phyloP scores from a whole-genome alignment of 2,797 vertebrate genomes.

The Labeo calbasu region DNA sequence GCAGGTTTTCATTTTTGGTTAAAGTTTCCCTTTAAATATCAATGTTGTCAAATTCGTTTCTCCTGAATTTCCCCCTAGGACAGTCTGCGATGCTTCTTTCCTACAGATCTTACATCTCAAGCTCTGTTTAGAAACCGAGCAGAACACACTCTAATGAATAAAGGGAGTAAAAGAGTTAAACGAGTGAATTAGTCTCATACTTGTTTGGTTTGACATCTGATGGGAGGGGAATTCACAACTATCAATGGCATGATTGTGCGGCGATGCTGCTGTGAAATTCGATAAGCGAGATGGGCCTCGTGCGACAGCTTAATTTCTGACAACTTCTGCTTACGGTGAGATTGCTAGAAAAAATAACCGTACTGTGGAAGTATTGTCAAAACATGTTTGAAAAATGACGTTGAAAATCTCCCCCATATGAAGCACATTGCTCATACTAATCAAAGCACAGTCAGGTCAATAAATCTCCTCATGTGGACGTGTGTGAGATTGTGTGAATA shows the following conservation, averaged over 20 bases:
- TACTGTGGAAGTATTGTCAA: slow-evolving; percentile 7
- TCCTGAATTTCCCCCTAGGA: neutral
- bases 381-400: slow-evolving; percentile 27
- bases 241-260: slow-evolving; percentile 35
- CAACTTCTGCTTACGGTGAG: slow-evolving; percentile 13
- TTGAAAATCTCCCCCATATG: neutral
- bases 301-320: slow-evolving; percentile 24
- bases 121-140: neutral
- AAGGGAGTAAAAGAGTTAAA: slow-evolving; percentile 29
- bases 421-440: neutral
- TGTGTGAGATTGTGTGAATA: neutral
- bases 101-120: neutral
- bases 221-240: slow-evolving; percentile 26
- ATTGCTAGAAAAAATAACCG: neutral
- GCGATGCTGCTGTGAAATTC: slow-evolving; percentile 13
- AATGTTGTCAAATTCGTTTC: neutral
- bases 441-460: neutral
- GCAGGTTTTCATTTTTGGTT: neutral
- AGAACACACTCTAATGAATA: neutral
- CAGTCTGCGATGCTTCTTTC: neutral
- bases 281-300: slow-evolving; percentile 21
- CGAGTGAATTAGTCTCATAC: slow-evolving; percentile 31
- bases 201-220: slow-evolving; percentile 34
- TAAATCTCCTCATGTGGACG: neutral
- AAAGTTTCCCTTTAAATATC: neutral